Evolutionary conservation across 1,140 invertebrate species (phyloP).

Genomic region (Campoletis sonorensis): DNA sequence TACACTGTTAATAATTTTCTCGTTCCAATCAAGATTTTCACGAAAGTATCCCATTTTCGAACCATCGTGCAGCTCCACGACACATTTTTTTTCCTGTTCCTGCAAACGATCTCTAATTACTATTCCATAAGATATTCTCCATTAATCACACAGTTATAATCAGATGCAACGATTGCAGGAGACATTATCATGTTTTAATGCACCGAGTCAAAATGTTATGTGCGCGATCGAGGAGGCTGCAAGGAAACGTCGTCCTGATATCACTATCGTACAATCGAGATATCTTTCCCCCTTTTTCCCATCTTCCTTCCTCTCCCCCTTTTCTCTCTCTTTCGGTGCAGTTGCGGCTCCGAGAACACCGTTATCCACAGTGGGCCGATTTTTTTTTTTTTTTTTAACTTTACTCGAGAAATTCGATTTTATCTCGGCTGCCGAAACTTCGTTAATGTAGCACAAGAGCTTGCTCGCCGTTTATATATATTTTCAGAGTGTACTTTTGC

Average conservation of each 20-base stretch:
- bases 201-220: not conserved
- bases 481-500: conserved; percentile 13
- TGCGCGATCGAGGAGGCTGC: not conserved
- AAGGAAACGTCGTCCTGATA: not conserved
- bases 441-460: conserved; percentile 23
- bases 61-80: no score
- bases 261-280: conserved; percentile 19
- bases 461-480: not conserved
- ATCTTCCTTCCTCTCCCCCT: not conserved
- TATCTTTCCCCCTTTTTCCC: not conserved
- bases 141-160: not conserved
- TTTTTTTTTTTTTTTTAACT: conserved; percentile 15
- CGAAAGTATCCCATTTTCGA: no score
- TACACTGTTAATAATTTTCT: no score
- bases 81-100: not conserved
- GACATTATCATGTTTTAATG: not conserved
- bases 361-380: not conserved
- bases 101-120: not conserved
- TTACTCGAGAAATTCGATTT: conserved; percentile 26
- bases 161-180: not conserved
- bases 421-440: conserved; percentile 26
- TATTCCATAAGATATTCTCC: not conserved
- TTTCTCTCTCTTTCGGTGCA: not conserved
- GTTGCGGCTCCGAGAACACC: not conserved
- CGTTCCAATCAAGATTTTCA: no score